These are phyloP conservation scores for Chelonia mydas DNA, from an alignment of 2,797 vertebrate species.

Conservation along the genomic window DNA sequence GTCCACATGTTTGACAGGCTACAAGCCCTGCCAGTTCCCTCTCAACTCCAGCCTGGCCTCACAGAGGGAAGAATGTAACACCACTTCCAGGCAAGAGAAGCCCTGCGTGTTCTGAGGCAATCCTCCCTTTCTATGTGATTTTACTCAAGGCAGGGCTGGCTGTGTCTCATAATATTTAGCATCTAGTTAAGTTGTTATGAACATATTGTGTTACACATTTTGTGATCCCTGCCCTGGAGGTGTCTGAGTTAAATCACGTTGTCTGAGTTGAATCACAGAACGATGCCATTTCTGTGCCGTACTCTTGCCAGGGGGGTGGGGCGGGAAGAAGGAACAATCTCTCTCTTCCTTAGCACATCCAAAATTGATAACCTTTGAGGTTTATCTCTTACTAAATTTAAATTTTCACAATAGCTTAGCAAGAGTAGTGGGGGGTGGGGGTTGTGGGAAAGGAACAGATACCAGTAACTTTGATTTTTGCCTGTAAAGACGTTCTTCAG, in stretches of 20 bases:
- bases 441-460: fast-evolving
- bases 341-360: background rate
- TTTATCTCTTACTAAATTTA: background rate
- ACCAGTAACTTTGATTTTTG: background rate
- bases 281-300: background rate
- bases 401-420: background rate
- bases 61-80: background rate
- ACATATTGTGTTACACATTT: no score
- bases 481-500: background rate
- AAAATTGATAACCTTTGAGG: background rate
- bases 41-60: background rate
- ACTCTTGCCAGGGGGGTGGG: background rate
- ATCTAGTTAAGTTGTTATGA: no score
- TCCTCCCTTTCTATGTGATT: background rate
- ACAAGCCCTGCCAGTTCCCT: background rate
- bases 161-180: no score
- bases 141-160: background rate
- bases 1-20: background rate
- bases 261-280: background rate
- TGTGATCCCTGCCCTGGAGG: background rate
- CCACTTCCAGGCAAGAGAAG: background rate
- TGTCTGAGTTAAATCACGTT: no score
- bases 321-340: background rate
- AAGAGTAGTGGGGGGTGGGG: background rate
- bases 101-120: background rate